phyloP scores from a whole-genome alignment of 2,113 vertebrate genomes.

The Tauraco erythrolophus region DNA sequence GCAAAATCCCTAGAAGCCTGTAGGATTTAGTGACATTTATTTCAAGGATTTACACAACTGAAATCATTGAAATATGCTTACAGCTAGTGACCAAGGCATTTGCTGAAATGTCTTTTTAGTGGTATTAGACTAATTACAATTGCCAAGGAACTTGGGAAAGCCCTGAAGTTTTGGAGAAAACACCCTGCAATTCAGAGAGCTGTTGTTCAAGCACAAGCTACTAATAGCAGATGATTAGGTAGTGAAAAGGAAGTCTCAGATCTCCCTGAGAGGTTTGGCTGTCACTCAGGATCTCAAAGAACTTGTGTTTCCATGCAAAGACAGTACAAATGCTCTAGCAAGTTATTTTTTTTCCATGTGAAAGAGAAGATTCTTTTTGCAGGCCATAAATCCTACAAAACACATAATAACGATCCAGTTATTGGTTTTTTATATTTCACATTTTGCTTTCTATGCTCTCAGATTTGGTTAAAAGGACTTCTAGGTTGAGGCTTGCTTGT shows the following conservation, averaged over 20 bases:
- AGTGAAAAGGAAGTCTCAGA: slow-evolving; percentile 34
- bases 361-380: neutral
- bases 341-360: neutral
- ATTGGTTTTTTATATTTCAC: neutral
- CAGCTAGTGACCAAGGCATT: neutral
- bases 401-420: neutral
- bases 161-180: neutral
- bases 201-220: neutral
- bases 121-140: neutral
- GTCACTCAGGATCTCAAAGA: neutral
- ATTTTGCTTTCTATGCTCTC: neutral
- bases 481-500: neutral
- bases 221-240: neutral
- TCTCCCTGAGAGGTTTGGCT: neutral
- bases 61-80: neutral
- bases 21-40: neutral
- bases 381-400: neutral
- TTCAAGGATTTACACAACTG: neutral
- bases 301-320: neutral
- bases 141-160: neutral
- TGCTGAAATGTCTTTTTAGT: neutral
- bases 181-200: neutral
- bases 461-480: neutral
- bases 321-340: neutral
- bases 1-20: neutral